A percentile compares a stretch with the other conserved stretches of the same genome.
Conservation (phyloP, 2,113 vertebrate species). For the Orycteropus afer region DNA sequence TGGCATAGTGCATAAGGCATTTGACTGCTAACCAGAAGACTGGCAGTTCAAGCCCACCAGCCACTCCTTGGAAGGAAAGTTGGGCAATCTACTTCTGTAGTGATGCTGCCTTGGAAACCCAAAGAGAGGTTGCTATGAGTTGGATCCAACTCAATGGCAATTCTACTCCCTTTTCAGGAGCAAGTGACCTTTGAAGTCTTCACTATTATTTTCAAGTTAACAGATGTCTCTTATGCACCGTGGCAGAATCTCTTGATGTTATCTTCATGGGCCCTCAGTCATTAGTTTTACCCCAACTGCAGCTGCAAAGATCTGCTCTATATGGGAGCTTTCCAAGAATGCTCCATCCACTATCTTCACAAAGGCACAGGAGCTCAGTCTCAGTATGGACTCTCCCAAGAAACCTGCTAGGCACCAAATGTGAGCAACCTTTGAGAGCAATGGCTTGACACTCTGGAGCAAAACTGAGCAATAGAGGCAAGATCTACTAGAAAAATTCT, state of each 20-base stretch:
- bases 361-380: background rate
- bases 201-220: slow-evolving; percentile 3
- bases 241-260: background rate
- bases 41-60: no score
- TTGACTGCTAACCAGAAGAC: no score
- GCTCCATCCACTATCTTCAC: background rate
- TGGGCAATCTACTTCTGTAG: no score
- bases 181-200: background rate
- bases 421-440: background rate
- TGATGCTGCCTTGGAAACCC: no score
- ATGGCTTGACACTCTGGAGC: background rate
- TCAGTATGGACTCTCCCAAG: background rate
- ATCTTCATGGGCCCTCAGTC: background rate
- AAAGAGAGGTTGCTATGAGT: no score
- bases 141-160: no score
- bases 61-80: no score
- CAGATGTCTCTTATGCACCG: background rate
- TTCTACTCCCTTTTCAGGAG: background rate
- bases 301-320: background rate
- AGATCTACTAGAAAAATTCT: background rate
- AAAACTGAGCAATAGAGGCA: background rate
- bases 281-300: background rate
- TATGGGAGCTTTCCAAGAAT: background rate
- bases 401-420: background rate
- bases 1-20: no score